A percentile compares a stretch with the other conserved stretches of the same genome.
These are phyloP conservation scores for Otus sunia DNA, from an alignment of 2,113 vertebrate species.

Conservation along the genomic window DNA sequence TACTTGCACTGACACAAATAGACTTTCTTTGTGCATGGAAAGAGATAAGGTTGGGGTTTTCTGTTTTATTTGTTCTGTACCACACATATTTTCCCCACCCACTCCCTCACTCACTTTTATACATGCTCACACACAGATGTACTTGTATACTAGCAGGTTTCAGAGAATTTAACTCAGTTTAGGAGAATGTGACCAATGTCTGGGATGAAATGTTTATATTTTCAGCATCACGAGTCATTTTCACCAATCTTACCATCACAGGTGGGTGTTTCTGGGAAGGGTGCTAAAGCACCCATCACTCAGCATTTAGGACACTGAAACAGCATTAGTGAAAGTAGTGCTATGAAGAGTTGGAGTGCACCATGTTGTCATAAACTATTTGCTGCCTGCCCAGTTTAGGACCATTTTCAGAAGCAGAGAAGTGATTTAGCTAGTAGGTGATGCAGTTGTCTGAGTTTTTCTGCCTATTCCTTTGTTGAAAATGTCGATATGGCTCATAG, in stretches of 20 bases:
- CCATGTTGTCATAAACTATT: neutral
- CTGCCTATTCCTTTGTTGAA: neutral
- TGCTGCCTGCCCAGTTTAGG: neutral
- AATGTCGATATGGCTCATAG: neutral
- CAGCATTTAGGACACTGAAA: neutral
- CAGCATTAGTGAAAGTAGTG: neutral
- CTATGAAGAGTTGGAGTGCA: neutral
- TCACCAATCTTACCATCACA: conserved; percentile 1
- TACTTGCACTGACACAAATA: conserved; percentile 17
- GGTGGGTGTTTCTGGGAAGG: conserved; percentile 58
- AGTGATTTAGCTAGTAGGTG: neutral
- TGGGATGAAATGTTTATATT: conserved; percentile 45
- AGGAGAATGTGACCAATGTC: conserved; percentile 43
- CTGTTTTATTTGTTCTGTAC: conserved; percentile 42
- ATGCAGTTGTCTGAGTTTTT: neutral
- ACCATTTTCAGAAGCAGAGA: neutral
- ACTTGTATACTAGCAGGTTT: conserved; percentile 4
- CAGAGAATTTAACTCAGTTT: conserved; percentile 49
- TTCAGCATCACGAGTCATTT: conserved; percentile 44
- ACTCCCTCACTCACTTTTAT: conserved; percentile 26
- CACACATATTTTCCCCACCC: conserved; percentile 61
- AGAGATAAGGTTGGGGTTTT: conserved; percentile 47
- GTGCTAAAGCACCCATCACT: conserved; percentile 1
- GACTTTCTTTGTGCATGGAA: neutral
- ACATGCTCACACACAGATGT: neutral